Evolutionary conservation across 1,140 invertebrate species (phyloP).

Genomic region (Acyrthosiphon pisum): DNA sequence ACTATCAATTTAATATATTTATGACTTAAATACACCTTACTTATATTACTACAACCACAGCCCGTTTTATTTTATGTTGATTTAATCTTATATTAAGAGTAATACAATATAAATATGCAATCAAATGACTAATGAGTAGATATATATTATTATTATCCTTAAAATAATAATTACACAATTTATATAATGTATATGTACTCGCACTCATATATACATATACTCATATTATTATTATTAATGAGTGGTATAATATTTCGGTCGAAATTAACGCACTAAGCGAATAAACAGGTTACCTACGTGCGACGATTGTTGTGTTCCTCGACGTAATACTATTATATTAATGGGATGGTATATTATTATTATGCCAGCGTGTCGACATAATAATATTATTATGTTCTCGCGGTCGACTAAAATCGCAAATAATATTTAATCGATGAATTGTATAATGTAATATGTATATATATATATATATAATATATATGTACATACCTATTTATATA

Average conservation of each 20-base stretch:
- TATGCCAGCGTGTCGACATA: neutral
- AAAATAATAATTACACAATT: conserved; percentile 25
- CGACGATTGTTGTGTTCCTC: neutral
- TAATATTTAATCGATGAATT: neutral
- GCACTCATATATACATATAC: neutral
- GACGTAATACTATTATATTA: neutral
- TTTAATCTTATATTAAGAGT: neutral
- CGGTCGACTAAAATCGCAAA: neutral
- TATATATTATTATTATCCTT: neutral
- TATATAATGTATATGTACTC: neutral
- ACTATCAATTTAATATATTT: neutral
- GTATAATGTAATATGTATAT: neutral
- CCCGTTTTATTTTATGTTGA: conserved; percentile 40
- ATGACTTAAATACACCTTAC: conserved; percentile 21
- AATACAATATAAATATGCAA: conserved; percentile 4
- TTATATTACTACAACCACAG: conserved; percentile 54
- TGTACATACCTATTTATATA: neutral
- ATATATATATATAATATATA: neutral
- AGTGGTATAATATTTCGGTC: neutral
- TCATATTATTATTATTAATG: neutral
- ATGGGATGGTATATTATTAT: neutral
- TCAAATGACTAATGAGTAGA: neutral
- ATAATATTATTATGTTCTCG: neutral
- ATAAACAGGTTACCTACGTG: neutral
- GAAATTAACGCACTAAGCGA: neutral